phyloP scores from a whole-genome alignment of 2,113 vertebrate species.

The Rhynchopsitta pachyrhyncha region DNA sequence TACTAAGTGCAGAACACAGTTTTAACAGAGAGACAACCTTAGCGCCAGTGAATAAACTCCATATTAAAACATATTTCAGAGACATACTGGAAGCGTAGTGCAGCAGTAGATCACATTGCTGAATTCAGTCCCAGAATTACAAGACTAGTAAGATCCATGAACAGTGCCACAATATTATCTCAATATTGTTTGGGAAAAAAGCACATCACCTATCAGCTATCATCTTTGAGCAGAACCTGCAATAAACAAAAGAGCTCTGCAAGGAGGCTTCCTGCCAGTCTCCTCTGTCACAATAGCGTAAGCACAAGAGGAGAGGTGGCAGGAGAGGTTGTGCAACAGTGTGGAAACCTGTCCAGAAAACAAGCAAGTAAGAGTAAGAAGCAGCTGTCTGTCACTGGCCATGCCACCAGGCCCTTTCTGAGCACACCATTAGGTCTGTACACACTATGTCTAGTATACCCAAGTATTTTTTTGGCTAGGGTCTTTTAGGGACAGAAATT shows the following conservation, averaged over 20 bases:
- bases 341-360: not conserved
- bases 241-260: not conserved
- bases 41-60: not conserved
- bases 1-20: not conserved
- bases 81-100: accelerated
- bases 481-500: not conserved
- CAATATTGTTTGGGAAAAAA: not conserved
- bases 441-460: accelerated
- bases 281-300: not conserved
- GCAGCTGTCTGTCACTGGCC: not conserved
- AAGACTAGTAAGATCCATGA: not conserved
- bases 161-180: not conserved
- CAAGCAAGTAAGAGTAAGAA: not conserved
- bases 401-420: not conserved
- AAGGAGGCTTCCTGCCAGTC: not conserved
- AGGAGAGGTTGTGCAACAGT: not conserved
- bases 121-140: not conserved
- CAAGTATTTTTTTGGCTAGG: not conserved
- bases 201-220: not conserved
- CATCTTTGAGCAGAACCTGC: not conserved
- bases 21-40: not conserved
- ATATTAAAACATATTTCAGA: not conserved
- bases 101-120: not conserved
- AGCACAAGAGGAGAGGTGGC: not conserved
- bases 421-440: accelerated